Percentiles rank a stretch among this genome's conserved stretches.
Evolutionary conservation across 2,113 vertebrate species (phyloP).

Genomic region (Lophotis ruficrista): DNA sequence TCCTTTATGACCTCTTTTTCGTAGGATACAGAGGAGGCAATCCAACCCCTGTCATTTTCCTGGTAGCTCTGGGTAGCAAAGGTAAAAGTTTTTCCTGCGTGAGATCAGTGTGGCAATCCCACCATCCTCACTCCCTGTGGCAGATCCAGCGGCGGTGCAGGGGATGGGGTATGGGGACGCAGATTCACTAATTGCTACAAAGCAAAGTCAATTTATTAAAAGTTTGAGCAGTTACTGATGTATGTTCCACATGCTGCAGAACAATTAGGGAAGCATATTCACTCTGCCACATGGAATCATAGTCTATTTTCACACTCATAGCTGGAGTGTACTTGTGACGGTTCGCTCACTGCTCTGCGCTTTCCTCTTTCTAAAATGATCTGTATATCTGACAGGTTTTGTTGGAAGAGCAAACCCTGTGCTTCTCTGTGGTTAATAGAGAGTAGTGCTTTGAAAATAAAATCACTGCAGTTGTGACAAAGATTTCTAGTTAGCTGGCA

Average conservation of each 20-base stretch:
- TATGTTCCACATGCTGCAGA: neutral
- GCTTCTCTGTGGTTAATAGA: neutral
- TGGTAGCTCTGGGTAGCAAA: neutral
- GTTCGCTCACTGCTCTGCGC: accelerated
- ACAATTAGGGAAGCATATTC: neutral
- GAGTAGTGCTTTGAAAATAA: neutral
- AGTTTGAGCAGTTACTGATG: neutral
- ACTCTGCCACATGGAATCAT: neutral
- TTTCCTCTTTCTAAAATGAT: neutral
- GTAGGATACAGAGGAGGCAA: neutral
- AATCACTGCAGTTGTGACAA: neutral
- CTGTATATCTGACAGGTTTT: neutral
- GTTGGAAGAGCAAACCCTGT: neutral
- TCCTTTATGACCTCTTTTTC: neutral
- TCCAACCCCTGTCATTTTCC: neutral
- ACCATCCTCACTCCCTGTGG: accelerated
- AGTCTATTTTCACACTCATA: neutral
- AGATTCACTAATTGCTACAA: neutral
- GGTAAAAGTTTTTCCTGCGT: neutral
- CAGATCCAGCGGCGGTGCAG: neutral
- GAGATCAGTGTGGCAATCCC: neutral
- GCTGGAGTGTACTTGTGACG: accelerated
- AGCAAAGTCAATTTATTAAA: neutral
- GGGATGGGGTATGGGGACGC: accelerated
- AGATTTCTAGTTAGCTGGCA: neutral